Base-by-base conservation (phyloP, 2,888 invertebrate species). In the Escarpia spicata region DNA sequence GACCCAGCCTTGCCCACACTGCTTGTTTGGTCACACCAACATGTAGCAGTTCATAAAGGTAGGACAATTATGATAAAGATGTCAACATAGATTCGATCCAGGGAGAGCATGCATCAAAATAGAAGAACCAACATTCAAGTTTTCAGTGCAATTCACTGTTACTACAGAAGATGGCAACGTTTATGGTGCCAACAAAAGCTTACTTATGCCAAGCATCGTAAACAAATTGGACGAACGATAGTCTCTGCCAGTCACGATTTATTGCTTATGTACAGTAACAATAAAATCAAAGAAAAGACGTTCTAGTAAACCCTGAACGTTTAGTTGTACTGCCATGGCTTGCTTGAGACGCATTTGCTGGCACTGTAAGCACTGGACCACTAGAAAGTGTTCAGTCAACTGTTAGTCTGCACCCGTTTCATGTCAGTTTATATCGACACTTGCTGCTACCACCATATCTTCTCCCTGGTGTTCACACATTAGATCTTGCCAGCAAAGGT, bases 401-500 rank as follows among this genome's bases (percentile, higher is more conserved):
- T 75, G 75, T 75, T 26, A 60, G 60, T 75, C 26, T 75, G 75
- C 26, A 75, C 26, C 75, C 19, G 75, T 6, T 75, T 26, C 75
- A 75, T 75, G 75, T 75, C 19, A 26, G 26, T 75, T 75, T 75
- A 26, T 75, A 75, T 75, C 19, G 75, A 75, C 75, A n/a, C 75
- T 75, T 19, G 75, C n/a, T 6, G 6, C 75, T 26, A 75, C 75
- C 75, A 75, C 75, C 26, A 26, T 26, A 3, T 75, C 75, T 75
- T 3, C 75, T 6, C 9, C n/a, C 75, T 75, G 75, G 75, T 26
- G 75, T 26, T 75, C 75, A 75, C 19, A 26, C 91, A 44, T 94
- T 93, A 95, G 92, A 96, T 95, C 92, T 96, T 96, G 95, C 98
- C 98, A 15, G 98, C 97, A 97, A 99, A 99, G 94, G 97, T 97